Percentiles rank a stretch among this genome's conserved stretches.
These are phyloP conservation scores for Babyrousa celebensis DNA, from an alignment of 2,797 vertebrate genomes.

Conservation along the genomic window DNA sequence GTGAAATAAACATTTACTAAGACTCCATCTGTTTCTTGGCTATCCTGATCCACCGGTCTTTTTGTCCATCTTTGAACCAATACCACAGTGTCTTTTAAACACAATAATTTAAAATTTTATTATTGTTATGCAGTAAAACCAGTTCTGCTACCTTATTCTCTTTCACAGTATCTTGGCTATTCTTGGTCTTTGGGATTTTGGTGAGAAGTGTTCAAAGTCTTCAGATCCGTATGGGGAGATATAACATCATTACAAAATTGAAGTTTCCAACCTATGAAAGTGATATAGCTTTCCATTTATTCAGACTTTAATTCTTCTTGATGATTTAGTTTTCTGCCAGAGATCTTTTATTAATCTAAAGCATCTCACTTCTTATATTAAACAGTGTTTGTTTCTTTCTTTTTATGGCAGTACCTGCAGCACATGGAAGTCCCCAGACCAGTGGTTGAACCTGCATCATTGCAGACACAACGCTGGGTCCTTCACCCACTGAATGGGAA, in stretches of 20 bases:
- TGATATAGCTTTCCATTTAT: neutral
- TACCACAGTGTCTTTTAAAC: neutral
- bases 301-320: neutral
- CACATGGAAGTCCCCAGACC: neutral
- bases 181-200: neutral
- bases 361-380: neutral
- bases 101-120: neutral
- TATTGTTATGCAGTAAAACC: neutral
- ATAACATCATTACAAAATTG: neutral
- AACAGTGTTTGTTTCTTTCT: neutral
- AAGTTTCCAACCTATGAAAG: neutral
- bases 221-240: neutral
- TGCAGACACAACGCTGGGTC: too few relatives aligned
- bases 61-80: neutral
- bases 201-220: neutral
- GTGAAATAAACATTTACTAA: neutral
- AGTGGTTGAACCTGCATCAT: neutral
- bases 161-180: neutral
- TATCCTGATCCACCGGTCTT: neutral
- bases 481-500: too few relatives aligned
- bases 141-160: neutral
- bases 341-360: slow-evolving; percentile 9
- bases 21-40: neutral
- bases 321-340: neutral
- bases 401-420: too few relatives aligned